These are phyloP conservation scores for Lissocephala sabroskyi DNA, from an alignment of 2,888 invertebrate genomes.

Conservation along the genomic window DNA sequence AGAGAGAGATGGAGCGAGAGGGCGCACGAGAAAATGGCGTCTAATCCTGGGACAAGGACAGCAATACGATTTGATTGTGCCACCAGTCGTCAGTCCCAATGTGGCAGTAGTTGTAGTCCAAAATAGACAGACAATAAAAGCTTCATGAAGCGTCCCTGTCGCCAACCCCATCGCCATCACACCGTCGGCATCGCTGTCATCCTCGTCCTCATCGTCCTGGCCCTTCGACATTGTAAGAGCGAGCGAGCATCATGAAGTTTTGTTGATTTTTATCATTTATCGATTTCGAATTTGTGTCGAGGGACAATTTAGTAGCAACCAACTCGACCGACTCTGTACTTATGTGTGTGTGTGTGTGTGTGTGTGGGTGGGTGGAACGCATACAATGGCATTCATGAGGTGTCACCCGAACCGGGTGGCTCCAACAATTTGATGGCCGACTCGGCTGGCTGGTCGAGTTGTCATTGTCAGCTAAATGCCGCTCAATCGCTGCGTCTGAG, in stretches of 20 bases:
- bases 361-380: constrained; percentile 15
- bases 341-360: constrained; percentile 10
- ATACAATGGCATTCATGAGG: constrained; percentile 53
- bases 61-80: constrained; percentile 36
- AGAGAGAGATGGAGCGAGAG: constrained; percentile 3
- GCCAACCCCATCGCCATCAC: constrained; percentile 37
- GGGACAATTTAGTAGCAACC: constrained; percentile 58
- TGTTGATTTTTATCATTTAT: constrained; percentile 71
- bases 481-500: constrained; percentile 30
- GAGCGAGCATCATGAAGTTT: constrained; percentile 59
- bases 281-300: constrained; percentile 70
- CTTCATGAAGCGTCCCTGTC: constrained; percentile 61
- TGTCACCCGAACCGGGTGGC: constrained; percentile 42
- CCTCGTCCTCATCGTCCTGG: no score
- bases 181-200: no score
- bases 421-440: constrained; percentile 51
- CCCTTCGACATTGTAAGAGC: constrained; percentile 21
- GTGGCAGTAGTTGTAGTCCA: no score
- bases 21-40: constrained; percentile 2
- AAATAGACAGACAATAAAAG: constrained; percentile 67
- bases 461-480: constrained; percentile 64
- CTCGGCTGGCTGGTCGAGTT: constrained; percentile 32
- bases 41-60: constrained; percentile 51
- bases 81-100: constrained; percentile 24
- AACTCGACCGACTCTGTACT: neutral